phyloP scores from a whole-genome alignment of 2,888 invertebrate species.

The Zygothrica quintamaculata region DNA sequence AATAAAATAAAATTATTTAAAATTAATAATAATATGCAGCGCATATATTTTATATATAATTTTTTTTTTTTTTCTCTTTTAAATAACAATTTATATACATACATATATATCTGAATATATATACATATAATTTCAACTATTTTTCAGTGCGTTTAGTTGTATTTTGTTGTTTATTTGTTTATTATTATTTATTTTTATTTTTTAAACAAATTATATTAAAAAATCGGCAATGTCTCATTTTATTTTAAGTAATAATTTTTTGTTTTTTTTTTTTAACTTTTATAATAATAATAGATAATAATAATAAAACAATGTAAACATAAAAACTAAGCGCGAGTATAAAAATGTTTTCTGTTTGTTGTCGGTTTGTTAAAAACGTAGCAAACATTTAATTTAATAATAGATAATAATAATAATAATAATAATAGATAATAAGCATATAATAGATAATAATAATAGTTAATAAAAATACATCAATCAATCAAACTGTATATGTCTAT shows the following conservation, averaged over 20 bases:
- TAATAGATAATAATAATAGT: constrained; percentile 18
- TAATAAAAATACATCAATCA: constrained; percentile 39
- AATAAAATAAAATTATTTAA: constrained; percentile 32
- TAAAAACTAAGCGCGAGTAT: constrained; percentile 77
- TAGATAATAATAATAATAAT: constrained; percentile 48
- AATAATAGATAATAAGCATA: constrained; percentile 46
- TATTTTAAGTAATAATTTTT: constrained; percentile 26
- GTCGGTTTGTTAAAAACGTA: constrained; percentile 42
- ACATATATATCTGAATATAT: constrained; percentile 1
- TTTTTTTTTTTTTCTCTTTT: no score
- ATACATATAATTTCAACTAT: constrained; percentile 48
- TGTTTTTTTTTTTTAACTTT: constrained; percentile 30
- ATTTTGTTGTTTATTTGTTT: constrained; percentile 21
- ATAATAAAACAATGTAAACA: constrained; percentile 69
- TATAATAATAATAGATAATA: constrained; percentile 50
- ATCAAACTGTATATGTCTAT: constrained; percentile 39
- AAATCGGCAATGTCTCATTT: constrained; percentile 44
- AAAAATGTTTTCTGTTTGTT: constrained; percentile 61
- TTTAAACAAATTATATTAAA: constrained; percentile 34
- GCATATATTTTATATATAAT: constrained; percentile 49
- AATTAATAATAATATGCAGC: no score
- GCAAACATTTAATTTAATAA: constrained; percentile 51
- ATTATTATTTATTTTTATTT: constrained; percentile 5
- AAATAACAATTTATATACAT: constrained; percentile 41
- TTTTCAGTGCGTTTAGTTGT: constrained; percentile 59